Base-by-base conservation (phyloP, 2,888 invertebrate species). In the Bellardia bayeri region DNA sequence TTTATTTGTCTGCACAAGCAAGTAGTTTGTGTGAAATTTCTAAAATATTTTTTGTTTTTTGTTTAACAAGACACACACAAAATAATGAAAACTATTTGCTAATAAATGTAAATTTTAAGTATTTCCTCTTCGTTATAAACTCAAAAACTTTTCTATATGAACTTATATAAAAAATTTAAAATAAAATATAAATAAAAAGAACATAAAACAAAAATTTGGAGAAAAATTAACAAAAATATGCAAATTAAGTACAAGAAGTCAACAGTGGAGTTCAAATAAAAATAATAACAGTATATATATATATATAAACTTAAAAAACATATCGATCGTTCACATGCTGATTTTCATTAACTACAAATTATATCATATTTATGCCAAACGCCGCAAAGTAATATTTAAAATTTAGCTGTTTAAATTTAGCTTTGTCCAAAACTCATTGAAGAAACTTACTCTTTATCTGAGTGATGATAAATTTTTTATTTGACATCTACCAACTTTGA, bases 151-250 rank as follows among this genome's bases (percentile, higher is more conserved):
- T 87, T 79, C 71, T 72, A 42, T 37, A 63, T 58, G 54, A 16
- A 61, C 23, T 40, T 51, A 40, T 33, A 79, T 45, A 56, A 66
- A 56, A 56, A 54, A 56, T 54, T 49, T 72, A 16, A 30, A 66
- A 75, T 54, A 76, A 69, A 76, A 76, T 76, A 68, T 9, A 71
- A 82, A 58, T 30, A 66, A 61, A 37, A 74, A 68, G n/a, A 71
- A 71, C 9, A 54, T 14, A 76, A 83, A 80, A 75, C 79, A 49
- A 83, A 87, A 91, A 91, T 89, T 91, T 91, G 89, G 90, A 91
- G 91, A 91, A 91, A 91, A 92, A 92, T 91, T 91, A 92, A 91
- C 92, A 91, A 90, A 91, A 92, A 91, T 91, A 91, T 91, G 91
- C 90, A 91, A 91, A 92, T 91, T 90, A 90, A 91, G 90, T 89